phyloP scores from a whole-genome alignment of 2,797 vertebrate genomes.

The Pelochelys cantorii region DNA sequence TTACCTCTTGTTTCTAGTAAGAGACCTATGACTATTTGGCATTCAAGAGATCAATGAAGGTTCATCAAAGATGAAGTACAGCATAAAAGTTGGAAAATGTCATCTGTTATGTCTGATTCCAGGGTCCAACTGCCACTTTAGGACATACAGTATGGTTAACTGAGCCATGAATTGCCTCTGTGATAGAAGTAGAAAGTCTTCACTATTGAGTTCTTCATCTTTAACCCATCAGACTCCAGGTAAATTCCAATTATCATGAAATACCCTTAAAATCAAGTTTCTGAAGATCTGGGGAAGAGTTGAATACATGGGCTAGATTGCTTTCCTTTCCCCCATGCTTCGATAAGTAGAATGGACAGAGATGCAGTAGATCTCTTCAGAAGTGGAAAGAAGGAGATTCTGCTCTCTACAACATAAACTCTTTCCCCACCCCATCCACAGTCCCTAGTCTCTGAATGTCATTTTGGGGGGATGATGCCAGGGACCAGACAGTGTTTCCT shows the following conservation, averaged over 20 bases:
- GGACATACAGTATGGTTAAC: neutral
- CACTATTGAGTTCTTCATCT: neutral
- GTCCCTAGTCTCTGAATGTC: neutral
- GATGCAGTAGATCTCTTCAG: no score
- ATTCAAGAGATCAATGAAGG: slow-evolving; percentile 24
- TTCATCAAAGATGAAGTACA: neutral
- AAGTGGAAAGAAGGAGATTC: no score
- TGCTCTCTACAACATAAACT: neutral
- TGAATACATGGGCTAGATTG: no score
- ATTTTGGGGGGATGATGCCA: neutral
- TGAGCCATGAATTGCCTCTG: neutral
- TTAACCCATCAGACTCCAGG: neutral
- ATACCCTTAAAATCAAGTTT: neutral
- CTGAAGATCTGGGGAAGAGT: no score
- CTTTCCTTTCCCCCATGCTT: neutral
- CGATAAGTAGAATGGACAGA: neutral
- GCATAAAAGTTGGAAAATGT: slow-evolving; percentile 48
- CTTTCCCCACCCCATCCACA: no score
- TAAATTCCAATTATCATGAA: neutral
- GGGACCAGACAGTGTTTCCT: neutral
- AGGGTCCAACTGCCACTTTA: slow-evolving; percentile 37
- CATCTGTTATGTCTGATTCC: slow-evolving; percentile 63
- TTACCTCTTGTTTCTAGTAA: neutral
- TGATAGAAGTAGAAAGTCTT: neutral
- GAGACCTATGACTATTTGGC: fast-evolving